Conservation (phyloP, 2,113 vertebrate genomes). For the Melanotaenia duboulayi region DNA sequence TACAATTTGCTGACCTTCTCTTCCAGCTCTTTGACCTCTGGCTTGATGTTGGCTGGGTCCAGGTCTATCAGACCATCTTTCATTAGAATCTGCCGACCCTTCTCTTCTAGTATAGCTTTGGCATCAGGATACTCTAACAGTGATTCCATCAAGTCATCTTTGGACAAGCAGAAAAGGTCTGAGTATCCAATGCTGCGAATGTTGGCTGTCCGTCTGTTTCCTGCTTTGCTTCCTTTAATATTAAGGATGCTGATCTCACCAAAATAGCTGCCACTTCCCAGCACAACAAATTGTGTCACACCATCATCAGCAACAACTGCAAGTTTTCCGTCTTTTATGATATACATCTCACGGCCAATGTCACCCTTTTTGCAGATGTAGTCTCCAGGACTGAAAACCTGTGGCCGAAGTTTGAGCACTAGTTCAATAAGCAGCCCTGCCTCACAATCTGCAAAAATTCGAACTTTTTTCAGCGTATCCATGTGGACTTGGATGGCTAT, state of each 20-base stretch:
- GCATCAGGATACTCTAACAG: conserved; percentile 95
- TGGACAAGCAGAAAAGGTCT: conserved; percentile 94
- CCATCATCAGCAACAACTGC: conserved; percentile 97
- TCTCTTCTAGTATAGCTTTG: conserved; percentile 94
- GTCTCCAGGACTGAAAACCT: conserved; percentile 96
- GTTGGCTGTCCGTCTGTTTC: conserved; percentile 95
- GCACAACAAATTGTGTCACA: conserved; percentile 93
- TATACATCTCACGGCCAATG: conserved; percentile 99
- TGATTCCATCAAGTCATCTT: conserved; percentile 98
- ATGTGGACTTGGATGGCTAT: conserved; percentile 97
- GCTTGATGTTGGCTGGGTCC: conserved; percentile 87
- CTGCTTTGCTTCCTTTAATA: conserved; percentile 98
- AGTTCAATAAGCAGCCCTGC: conserved; percentile 94
- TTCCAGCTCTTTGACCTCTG: conserved; percentile 90
- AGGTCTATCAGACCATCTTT: conserved; percentile 94
- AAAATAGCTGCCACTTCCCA: conserved; percentile 96
- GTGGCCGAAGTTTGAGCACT: conserved; percentile 92
- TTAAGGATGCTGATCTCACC: conserved; percentile 98
- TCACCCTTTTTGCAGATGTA: conserved; percentile 98
- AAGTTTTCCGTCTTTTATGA: conserved; percentile 97
- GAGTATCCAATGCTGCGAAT: conserved; percentile 97
- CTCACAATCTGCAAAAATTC: conserved; percentile 97
- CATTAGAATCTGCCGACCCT: conserved; percentile 94
- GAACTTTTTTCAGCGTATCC: conserved; percentile 94
- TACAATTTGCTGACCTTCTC: conserved; percentile 89